phyloP scores from a whole-genome alignment of 2,888 invertebrate species.

The Mamestra brassicae region DNA sequence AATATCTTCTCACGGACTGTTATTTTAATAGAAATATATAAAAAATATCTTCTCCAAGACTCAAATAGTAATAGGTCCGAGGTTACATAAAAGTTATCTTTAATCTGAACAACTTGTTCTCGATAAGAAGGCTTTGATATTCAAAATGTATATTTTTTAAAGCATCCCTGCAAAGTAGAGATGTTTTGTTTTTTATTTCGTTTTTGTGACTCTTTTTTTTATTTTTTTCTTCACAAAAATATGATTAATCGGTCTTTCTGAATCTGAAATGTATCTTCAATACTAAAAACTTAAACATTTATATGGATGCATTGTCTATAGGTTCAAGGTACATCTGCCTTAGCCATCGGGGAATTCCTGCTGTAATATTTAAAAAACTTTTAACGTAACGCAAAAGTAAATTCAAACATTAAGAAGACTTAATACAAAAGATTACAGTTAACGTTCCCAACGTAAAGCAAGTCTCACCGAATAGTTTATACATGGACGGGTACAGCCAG shows the following conservation, averaged over 20 bases:
- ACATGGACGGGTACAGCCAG: slow-evolving; percentile 24
- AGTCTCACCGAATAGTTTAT: slow-evolving; percentile 20
- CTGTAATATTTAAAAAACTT: neutral
- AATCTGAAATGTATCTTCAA: neutral
- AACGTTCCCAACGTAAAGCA: neutral
- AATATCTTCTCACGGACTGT: neutral
- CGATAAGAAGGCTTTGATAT: slow-evolving; percentile 7
- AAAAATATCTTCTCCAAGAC: slow-evolving; percentile 5
- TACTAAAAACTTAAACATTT: neutral
- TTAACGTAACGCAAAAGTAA: neutral
- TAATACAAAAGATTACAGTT: slow-evolving; percentile 18
- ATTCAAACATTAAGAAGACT: neutral
- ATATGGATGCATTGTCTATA: too few relatives aligned
- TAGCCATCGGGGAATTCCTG: neutral
- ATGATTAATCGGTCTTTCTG: neutral
- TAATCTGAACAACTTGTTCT: neutral
- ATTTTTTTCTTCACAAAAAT: neutral
- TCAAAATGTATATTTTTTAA: slow-evolving; percentile 17
- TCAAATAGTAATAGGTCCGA: neutral
- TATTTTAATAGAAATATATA: neutral
- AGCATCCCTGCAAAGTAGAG: neutral
- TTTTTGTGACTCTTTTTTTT: neutral
- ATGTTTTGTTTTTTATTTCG: neutral
- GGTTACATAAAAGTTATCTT: neutral
- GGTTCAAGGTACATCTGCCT: neutral